Base-by-base conservation (phyloP, 2,888 invertebrate species). In the Dolichomitus sp. region DNA sequence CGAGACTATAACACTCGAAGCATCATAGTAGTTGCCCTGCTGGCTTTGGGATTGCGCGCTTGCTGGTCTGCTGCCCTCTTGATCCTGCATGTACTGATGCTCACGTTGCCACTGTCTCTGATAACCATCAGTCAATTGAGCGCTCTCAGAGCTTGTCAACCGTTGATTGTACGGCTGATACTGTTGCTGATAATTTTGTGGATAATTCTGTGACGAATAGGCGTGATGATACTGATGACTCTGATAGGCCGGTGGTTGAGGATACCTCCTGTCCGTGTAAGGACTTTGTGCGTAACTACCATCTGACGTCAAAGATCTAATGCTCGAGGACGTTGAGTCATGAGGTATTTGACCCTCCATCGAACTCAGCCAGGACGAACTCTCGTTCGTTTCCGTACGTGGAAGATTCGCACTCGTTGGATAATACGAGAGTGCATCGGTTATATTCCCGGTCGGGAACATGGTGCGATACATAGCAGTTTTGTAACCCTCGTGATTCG, bases 401-500 rank as follows among this genome's bases (percentile, higher is more conserved):
- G 95, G 95, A 68, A 95, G 92, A 91, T 95, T 94, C 86, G 95
- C 95, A 45, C 96, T 96, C 1, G 96, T 97, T 1, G 97, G 97
- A 92, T 98, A 98, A 88, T 97, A 98, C 0, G 97, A 97, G 7
- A 98, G 94, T 14, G 97, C 97, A 91, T 98, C 97, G 0, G 97
- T 97, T 30, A 98, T 95, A 80, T 94, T 93, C 4, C 96, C 96
- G 1, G 96, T 95, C 52, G 97, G 97, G 89, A 96, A 97, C 94
- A 96, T 96, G 42, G 95, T 94, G 76, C 96, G 95, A 89, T 96
- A 96, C 93, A 95, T 95, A 1, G 95, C 95, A 52, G 94, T 94
- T 94, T 96, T 96, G 89, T 96, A 96, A 17, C 94, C 94, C 72
- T 97, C 96, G 88, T 96, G 94, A 84, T 96, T 95, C 90, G 95